phyloP scores from a whole-genome alignment of 2,888 invertebrate species.

The Balanococcus diminutus region DNA sequence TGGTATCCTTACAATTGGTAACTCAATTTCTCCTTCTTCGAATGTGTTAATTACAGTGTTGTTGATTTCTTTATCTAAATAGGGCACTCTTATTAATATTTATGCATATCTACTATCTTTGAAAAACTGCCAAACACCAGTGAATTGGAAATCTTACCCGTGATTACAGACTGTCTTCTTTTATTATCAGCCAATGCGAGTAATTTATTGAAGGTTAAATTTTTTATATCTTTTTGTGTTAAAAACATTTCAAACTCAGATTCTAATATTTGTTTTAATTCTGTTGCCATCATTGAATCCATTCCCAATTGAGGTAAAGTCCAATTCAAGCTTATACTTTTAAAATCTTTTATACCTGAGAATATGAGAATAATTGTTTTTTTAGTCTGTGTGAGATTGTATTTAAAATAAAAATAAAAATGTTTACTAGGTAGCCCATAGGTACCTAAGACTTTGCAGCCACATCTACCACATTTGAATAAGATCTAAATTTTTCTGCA shows the following conservation, averaged over 20 bases:
- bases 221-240: constrained; percentile 83
- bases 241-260: constrained; percentile 85
- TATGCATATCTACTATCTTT: too few relatives aligned
- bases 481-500: constrained; percentile 76
- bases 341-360: constrained; percentile 70
- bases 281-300: constrained; percentile 96
- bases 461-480: constrained; percentile 62
- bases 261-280: constrained; percentile 91
- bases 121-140: too few relatives aligned
- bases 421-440: constrained; percentile 66
- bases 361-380: background rate
- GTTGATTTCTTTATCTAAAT: background rate
- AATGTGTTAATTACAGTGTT: background rate
- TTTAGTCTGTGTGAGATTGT: background rate
- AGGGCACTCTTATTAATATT: constrained; percentile 76
- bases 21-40: constrained; percentile 62
- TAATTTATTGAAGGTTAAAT: constrained; percentile 74
- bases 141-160: constrained; percentile 73
- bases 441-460: constrained; percentile 64
- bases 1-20: constrained; percentile 62
- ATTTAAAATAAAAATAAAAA: constrained; percentile 69
- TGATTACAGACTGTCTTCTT: background rate
- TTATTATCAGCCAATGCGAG: constrained; percentile 60
- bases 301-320: constrained; percentile 90
- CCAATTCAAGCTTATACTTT: constrained; percentile 72